A percentile compares a stretch with the other conserved stretches of the same genome.
Evolutionary conservation across 1,140 invertebrate species (phyloP).

Genomic region (Nomia melanderi): DNA sequence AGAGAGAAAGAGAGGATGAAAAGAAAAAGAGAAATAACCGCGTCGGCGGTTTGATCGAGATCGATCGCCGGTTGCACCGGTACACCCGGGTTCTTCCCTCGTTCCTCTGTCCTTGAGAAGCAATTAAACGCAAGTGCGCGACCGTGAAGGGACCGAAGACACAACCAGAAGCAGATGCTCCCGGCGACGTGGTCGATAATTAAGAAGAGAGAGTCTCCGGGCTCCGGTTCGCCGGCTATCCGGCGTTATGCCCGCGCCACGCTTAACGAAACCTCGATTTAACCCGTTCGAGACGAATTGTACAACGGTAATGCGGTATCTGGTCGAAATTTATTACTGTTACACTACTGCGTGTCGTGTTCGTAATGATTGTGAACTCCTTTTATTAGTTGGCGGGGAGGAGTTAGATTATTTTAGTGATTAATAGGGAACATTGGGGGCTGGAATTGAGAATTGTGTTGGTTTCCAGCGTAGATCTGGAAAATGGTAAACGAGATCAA

Average conservation of each 20-base stretch:
- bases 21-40: background rate
- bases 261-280: background rate
- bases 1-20: background rate
- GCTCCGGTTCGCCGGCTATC: background rate
- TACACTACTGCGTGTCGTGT: too few relatives aligned
- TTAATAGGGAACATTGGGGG: too few relatives aligned
- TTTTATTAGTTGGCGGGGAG: too few relatives aligned
- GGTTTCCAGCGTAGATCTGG: too few relatives aligned
- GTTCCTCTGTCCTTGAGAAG: conserved; percentile 35
- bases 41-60: background rate
- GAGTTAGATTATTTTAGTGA: too few relatives aligned
- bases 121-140: conserved; percentile 39
- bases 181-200: conserved; percentile 24
- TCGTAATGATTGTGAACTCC: too few relatives aligned
- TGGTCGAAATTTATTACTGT: too few relatives aligned
- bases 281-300: too few relatives aligned
- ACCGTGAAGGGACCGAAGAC: background rate
- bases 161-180: conserved; percentile 22
- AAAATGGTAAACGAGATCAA: too few relatives aligned
- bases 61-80: conserved; percentile 6
- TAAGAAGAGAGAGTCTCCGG: conserved; percentile 46
- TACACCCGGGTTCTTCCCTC: background rate
- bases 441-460: too few relatives aligned
- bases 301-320: too few relatives aligned
- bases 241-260: conserved; percentile 1